Base-by-base conservation (phyloP, 2,888 invertebrate species). In the Isoperla grammatica region DNA sequence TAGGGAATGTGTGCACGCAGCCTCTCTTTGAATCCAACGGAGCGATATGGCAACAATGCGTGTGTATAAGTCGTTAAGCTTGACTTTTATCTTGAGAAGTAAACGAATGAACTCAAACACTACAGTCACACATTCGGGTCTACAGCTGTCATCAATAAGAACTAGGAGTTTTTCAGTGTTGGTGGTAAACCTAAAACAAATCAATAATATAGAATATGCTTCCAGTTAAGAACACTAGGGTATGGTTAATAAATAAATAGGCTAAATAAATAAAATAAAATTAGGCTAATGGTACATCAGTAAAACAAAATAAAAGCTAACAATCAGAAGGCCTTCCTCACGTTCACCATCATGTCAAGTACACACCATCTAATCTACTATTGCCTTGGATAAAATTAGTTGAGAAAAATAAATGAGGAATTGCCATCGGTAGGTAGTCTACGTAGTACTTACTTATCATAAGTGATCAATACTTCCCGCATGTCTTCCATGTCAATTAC, bases 91-190 rank as follows among this genome's bases (percentile, higher is more conserved):
- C 63, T 74, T 73, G 13, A 80, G 71, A 13, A 81, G 65, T 0
- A 75, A 75, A 40, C 74, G 68, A 17, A 81, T 68, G 68, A 81
- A 81, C 67, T 80, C 77, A 66, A 81, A 76, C 12, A 81, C 65
- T 1, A 78, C 67, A 9, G 74, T 71, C 46, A 77, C 72, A 61
- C 79, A 80, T 66, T 81, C 80, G 2, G 75, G 72, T 64, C 76
- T 71, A 0, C 71, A 70, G 45, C 57, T 55, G 6, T 70, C 65
- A 6, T 53, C 23, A 17, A 49, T 29, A 3, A 20, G 62, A 45
- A 58, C 67, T 65, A 45, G 46, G 4, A 63, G 67, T 55, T 43
- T 65, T 54, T 72, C 68, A 1, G 79, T 70, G 63, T 78, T 73
- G 39, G 15, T 42, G 20, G 39, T n/a, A 48, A 56, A 60, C 12